Evolutionary conservation across 2,888 invertebrate species (phyloP), one percentile per base, ranked within the genome.

Genomic region (Hecatera dysodea): DNA sequence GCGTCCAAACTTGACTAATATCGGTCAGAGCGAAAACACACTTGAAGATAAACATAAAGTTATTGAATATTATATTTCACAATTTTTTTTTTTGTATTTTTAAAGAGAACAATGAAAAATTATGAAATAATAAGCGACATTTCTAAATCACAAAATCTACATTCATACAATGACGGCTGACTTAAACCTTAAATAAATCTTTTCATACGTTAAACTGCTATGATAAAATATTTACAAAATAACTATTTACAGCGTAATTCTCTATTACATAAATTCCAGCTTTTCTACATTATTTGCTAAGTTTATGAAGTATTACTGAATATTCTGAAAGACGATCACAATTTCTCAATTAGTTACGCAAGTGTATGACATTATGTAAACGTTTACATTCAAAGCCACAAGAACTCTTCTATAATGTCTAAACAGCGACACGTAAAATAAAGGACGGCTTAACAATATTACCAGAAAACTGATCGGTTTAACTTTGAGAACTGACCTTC

Each of bases 161-260:
- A 27, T 24, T 53, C 52, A 50, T 50, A 33, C 59, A 17, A 24
- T 15, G 19, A 67, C 17, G 33, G 48, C 42, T 15, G 46, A 59
- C 17, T 7, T 17, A 29, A n/a, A 53, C 5, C n/a, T 56, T 56
- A 36, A 12, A 27, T 27, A 29, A 33, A 52, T 27, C 5, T 73
- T 33, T 48, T 66, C 29, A 48, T 46, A 55, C 19, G 52, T 48
- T 36, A 15, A 22, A 62, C 33, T 33, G 46, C 5, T 39, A 36
- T 29, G 22, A 19, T 75, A 36, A 42, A 60, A 11, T 75, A 75
- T 76, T n/a, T 78, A 77, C 67, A 77, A 65, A 73, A 67, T 24
- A 42, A 39, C 12, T 77, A 78, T 78, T 55, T 78, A 78, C 78
- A 78, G 27, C 19, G n/a, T 29, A 78, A 50, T 76, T 70, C 29